Conservation (phyloP, 2,797 vertebrate species). For the Lepilemur ruficaudatus region DNA sequence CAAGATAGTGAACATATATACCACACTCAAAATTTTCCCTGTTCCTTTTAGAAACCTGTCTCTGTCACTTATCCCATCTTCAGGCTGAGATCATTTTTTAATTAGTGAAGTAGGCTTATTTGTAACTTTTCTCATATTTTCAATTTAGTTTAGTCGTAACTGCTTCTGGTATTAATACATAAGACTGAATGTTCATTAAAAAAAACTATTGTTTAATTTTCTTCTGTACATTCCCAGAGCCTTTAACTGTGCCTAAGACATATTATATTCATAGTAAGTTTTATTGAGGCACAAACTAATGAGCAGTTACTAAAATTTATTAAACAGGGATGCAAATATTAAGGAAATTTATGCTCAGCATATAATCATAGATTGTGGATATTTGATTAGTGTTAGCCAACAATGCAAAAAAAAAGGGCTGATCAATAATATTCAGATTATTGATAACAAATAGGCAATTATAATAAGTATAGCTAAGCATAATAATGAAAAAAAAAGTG, state of each 20-base stretch:
- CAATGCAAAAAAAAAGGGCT: neutral
- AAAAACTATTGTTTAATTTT: neutral
- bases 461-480: neutral
- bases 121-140: neutral
- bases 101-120: neutral
- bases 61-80: neutral
- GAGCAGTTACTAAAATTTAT: neutral
- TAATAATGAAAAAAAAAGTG: neutral
- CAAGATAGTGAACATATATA: neutral
- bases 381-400: neutral
- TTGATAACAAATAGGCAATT: neutral
- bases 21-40: neutral
- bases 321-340: neutral
- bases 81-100: neutral
- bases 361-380: neutral
- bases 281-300: neutral
- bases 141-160: neutral
- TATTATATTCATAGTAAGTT: neutral
- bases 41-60: neutral
- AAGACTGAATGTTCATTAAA: neutral
- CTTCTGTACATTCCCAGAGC: neutral
- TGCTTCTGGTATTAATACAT: neutral
- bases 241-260: neutral
- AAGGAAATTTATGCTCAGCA: neutral
- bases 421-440: neutral